Percentiles rank a stretch among this genome's conserved stretches.
phyloP scores from a whole-genome alignment of 2,113 vertebrate species.

The Isurus oxyrinchus region DNA sequence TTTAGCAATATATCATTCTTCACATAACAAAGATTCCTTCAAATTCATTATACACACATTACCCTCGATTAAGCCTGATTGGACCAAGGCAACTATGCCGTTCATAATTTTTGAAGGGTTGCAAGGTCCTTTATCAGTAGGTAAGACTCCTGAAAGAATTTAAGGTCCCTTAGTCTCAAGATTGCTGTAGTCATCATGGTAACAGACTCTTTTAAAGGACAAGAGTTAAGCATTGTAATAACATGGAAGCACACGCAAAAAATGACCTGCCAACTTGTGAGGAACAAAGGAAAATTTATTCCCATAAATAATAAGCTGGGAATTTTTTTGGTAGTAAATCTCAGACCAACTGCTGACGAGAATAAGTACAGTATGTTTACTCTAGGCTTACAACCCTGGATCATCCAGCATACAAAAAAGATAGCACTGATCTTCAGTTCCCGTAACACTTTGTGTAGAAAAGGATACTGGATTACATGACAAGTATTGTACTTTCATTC shows the following conservation, averaged over 20 bases:
- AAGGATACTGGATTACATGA: constrained; percentile 17
- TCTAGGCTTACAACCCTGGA: background rate
- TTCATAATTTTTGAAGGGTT: background rate
- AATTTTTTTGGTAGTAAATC: constrained; percentile 1
- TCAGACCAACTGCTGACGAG: background rate
- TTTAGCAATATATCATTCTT: background rate
- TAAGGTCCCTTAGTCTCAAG: background rate
- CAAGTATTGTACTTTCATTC: constrained; percentile 22
- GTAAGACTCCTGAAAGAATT: background rate
- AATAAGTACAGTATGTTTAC: background rate
- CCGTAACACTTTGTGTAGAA: constrained; percentile 10
- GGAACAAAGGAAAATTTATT: constrained; percentile 25
- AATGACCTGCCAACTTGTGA: constrained; percentile 15
- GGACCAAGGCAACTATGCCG: background rate
- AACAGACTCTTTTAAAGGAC: background rate
- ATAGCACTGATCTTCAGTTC: constrained; percentile 9
- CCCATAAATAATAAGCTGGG: constrained; percentile 5
- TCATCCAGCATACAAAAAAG: background rate
- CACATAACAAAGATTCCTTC: background rate
- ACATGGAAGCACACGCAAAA: no score
- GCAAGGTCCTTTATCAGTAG: background rate
- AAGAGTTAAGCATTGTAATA: background rate
- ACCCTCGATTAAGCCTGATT: background rate
- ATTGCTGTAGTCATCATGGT: background rate
- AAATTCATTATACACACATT: background rate